A percentile compares a stretch with the other conserved stretches of the same genome.
These are phyloP conservation scores for Drosophila neotestacea DNA, from an alignment of 2,888 invertebrate species.

Conservation along the genomic window DNA sequence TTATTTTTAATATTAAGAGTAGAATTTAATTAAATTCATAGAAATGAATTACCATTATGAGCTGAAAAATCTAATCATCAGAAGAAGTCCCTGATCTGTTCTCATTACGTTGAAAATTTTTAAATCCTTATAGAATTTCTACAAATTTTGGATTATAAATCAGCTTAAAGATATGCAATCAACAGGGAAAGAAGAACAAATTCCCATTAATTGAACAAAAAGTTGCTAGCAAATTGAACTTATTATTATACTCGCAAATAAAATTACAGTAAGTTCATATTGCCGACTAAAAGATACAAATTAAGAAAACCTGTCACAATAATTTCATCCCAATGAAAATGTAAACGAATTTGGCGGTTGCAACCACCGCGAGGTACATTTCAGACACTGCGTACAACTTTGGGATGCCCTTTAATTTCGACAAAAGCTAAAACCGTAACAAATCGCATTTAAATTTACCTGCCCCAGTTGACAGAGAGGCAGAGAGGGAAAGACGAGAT, in stretches of 20 bases:
- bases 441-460: slow-evolving; percentile 83
- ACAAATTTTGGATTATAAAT: not conserved
- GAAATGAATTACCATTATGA: too few relatives aligned
- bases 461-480: slow-evolving; percentile 52
- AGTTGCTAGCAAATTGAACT: too few relatives aligned
- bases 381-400: not conserved
- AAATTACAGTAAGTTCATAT: slow-evolving; percentile 12
- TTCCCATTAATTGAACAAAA: too few relatives aligned
- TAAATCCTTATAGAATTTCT: too few relatives aligned
- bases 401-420: slow-evolving; percentile 61
- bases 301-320: slow-evolving; percentile 72
- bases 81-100: too few relatives aligned
- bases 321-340: slow-evolving; percentile 39
- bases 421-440: slow-evolving; percentile 79
- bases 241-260: too few relatives aligned
- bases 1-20: too few relatives aligned
- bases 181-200: too few relatives aligned
- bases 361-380: slow-evolving; percentile 34
- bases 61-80: too few relatives aligned
- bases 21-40: too few relatives aligned
- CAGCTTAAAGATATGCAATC: not conserved
- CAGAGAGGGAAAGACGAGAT: not conserved
- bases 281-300: slow-evolving; percentile 29
- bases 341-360: slow-evolving; percentile 21
- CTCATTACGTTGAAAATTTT: too few relatives aligned